A percentile compares a stretch with the other conserved stretches of the same genome.
These are phyloP conservation scores for Ptychobarbus kaznakovi DNA, from an alignment of 2,797 vertebrate species.

Conservation along the genomic window DNA sequence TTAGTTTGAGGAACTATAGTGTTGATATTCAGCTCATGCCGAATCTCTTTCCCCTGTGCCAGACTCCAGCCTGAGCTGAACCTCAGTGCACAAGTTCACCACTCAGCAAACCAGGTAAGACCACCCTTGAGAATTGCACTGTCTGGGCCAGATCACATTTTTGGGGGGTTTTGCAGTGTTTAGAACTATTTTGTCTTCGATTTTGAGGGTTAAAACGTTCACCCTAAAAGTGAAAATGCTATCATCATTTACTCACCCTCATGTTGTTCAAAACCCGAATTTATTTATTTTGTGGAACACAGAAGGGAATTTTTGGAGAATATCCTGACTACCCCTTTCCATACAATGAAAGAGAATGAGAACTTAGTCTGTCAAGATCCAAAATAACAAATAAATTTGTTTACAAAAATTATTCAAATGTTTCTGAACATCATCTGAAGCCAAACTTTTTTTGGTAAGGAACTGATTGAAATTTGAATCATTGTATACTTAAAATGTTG, in stretches of 20 bases:
- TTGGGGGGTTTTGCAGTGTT: background rate
- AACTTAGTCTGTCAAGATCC: background rate
- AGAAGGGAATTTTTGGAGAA: background rate
- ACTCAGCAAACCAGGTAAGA: constrained; percentile 46
- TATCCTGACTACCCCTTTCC: background rate
- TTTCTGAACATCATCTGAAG: background rate
- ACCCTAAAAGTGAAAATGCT: background rate
- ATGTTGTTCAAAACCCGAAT: background rate
- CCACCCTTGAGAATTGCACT: constrained; percentile 43
- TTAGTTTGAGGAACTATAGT: constrained; percentile 61
- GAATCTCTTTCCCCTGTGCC: constrained; percentile 63
- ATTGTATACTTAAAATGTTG: background rate
- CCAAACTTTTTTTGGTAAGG: background rate
- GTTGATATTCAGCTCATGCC: constrained; percentile 54
- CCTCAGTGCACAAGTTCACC: constrained; percentile 60
- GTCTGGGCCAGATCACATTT: constrained; percentile 13
- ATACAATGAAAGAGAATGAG: background rate
- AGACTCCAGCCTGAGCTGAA: constrained; percentile 68
- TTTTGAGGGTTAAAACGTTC: background rate
- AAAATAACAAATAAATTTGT: background rate
- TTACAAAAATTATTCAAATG: background rate
- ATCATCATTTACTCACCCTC: background rate
- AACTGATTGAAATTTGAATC: background rate
- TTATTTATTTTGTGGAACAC: background rate
- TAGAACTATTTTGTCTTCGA: background rate